Base-by-base conservation (phyloP, 2,113 vertebrate genomes). In the Saccopteryx bilineata region DNA sequence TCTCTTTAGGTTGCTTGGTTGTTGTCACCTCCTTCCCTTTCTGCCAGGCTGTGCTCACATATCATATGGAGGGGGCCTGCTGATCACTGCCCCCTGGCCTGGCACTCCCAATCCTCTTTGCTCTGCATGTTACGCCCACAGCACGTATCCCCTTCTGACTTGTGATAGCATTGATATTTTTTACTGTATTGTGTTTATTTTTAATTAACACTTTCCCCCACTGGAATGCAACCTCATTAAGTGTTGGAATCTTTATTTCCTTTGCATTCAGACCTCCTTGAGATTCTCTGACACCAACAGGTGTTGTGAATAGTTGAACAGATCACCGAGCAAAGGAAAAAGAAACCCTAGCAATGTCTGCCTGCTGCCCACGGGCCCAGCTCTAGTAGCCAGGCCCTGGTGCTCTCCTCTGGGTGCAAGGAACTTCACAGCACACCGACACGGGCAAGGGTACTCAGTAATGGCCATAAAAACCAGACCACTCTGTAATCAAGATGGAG, bases 61-160 rank as follows among this genome's bases (percentile, higher is more conserved):
- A n/a, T 52, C 39, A 3, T 2, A 0, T 4, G 33, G 12, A 50
- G 21, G 65, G 65, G 61, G 23, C 39, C 52, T 39, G 3, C 28
- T 60, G 23, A 6, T 33, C 31, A 15, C 19, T 1, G 50, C 28
- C 5, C 0, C 31, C 11, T 0, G 0, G 0, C 10, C 65, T 11
- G 19, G 24, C 7, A 0, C 10, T 50, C 21, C 71, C 48, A 11
- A 1, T 23, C 28, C 21, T 28, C 18, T 46, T 60, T 31, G 31
- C 52, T 46, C 46, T 48, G 5, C 21, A 5, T 48, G 61, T 18
- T 46, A 2, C 66, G 26, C 31, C 2, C 13, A 15, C 7, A 31
- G 31, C n/a, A 23, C 66, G 68, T 68, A 46, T 1, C 54, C 33
- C 66, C 13, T 60, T 60, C n/a, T 31, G 33, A 60, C 61, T 17